These are phyloP conservation scores for Mystacides longicornis DNA, from an alignment of 2,888 invertebrate genomes.

Conservation along the genomic window DNA sequence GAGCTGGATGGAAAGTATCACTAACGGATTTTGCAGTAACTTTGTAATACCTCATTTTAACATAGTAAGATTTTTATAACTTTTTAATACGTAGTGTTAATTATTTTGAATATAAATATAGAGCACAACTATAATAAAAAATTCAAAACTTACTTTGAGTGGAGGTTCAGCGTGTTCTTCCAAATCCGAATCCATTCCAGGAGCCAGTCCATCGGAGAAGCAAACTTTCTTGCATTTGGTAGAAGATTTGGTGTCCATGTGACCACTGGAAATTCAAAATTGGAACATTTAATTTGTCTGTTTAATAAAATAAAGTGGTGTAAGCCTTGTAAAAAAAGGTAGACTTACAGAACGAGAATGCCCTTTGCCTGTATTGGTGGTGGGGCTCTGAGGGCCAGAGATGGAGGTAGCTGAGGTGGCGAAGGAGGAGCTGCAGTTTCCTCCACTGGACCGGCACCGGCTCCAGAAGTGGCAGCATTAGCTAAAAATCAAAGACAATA, in stretches of 20 bases:
- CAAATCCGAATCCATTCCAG: slow-evolving; percentile 45
- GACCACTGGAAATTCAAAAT: background rate
- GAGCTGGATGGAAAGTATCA: too few relatives aligned
- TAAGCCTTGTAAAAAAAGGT: background rate
- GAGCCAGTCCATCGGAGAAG: slow-evolving; percentile 46
- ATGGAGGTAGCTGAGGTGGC: slow-evolving; percentile 21
- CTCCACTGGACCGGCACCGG: background rate
- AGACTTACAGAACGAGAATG: slow-evolving; percentile 24
- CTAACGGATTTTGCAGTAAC: too few relatives aligned
- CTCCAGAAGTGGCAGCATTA: background rate
- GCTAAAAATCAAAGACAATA: slow-evolving; percentile 4
- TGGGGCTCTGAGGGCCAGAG: slow-evolving; percentile 4
- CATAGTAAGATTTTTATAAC: too few relatives aligned
- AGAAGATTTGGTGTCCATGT: slow-evolving; percentile 11
- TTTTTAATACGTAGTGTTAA: too few relatives aligned
- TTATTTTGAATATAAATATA: too few relatives aligned
- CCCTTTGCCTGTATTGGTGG: slow-evolving; percentile 20
- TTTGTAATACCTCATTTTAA: too few relatives aligned
- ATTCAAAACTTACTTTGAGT: slow-evolving; percentile 32
- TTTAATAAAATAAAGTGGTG: background rate
- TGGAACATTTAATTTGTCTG: background rate
- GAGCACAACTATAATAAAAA: too few relatives aligned
- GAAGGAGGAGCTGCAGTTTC: slow-evolving; percentile 24
- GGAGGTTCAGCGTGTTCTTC: slow-evolving; percentile 35
- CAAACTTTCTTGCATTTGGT: slow-evolving; percentile 39